A percentile compares a stretch with the other conserved stretches of the same genome.
These are phyloP conservation scores for Gadus macrocephalus DNA, from an alignment of 2,113 vertebrate species.

Conservation along the genomic window DNA sequence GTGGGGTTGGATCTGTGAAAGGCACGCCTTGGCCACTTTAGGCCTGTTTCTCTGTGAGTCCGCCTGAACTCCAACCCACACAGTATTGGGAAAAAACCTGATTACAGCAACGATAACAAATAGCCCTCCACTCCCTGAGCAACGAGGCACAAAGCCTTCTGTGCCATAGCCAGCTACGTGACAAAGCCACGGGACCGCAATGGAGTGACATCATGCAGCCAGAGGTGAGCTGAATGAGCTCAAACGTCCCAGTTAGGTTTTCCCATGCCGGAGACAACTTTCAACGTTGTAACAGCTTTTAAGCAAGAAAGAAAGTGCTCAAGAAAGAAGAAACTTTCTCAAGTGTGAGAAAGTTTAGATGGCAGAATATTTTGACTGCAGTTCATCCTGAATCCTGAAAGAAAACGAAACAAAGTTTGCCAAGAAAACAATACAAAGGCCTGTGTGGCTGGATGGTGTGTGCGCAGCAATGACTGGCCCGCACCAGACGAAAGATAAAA, in stretches of 20 bases:
- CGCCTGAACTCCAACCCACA: constrained; percentile 31
- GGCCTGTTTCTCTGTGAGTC: constrained; percentile 1
- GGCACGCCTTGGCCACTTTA: constrained; percentile 10
- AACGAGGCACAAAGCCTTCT: constrained; percentile 47
- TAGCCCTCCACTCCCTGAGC: constrained; percentile 46
- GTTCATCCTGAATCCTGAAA: background rate
- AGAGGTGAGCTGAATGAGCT: constrained; percentile 31
- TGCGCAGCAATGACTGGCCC: too few relatives aligned
- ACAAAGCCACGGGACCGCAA: constrained; percentile 32
- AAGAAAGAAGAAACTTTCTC: too few relatives aligned
- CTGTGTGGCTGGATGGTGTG: background rate
- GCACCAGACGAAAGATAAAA: too few relatives aligned
- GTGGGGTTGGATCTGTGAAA: constrained; percentile 20
- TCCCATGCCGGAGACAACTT: constrained; percentile 38
- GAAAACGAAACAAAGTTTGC: background rate
- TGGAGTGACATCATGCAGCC: constrained; percentile 10
- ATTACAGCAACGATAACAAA: constrained; percentile 38
- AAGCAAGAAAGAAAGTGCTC: background rate
- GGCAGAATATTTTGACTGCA: constrained; percentile 1
- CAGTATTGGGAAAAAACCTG: constrained; percentile 15
- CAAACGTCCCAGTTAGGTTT: constrained; percentile 35
- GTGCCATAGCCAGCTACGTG: constrained; percentile 23
- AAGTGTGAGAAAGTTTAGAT: background rate
- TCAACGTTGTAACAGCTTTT: constrained; percentile 24
- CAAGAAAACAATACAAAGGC: background rate